A percentile compares a stretch with the other conserved stretches of the same genome.
These are phyloP conservation scores for Smittia aterrima DNA, from an alignment of 2,888 invertebrate species.

Conservation along the genomic window DNA sequence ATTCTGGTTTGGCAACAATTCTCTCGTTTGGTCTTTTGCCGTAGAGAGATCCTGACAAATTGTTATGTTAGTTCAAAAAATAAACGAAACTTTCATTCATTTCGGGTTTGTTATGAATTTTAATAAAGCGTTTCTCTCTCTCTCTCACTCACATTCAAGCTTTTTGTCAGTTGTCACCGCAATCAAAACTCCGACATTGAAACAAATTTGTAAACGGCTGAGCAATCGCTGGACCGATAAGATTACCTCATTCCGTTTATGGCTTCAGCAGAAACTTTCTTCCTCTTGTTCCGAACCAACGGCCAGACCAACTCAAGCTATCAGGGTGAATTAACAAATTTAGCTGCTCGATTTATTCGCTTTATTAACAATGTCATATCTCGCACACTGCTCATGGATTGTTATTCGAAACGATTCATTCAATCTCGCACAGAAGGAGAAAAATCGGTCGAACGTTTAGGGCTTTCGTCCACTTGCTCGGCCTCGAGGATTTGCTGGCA, in stretches of 20 bases:
- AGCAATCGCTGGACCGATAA: neutral
- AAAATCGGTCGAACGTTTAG: too few relatives aligned
- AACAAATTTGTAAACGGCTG: neutral
- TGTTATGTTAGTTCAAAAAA: neutral
- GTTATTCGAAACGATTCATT: too few relatives aligned
- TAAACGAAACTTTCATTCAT: neutral
- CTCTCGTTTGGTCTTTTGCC: neutral
- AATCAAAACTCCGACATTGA: neutral
- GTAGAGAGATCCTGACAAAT: neutral
- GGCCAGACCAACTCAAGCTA: neutral
- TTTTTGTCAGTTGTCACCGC: neutral
- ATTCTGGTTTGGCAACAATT: constrained; percentile 13
- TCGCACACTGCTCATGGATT: too few relatives aligned
- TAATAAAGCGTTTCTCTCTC: neutral
- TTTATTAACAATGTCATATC: constrained; percentile 13
- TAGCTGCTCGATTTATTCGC: neutral
- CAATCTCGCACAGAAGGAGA: too few relatives aligned
- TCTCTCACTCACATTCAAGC: neutral
- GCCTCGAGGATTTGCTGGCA: neutral
- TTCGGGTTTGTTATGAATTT: constrained; percentile 4
- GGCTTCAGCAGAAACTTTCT: neutral
- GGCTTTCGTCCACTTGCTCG: neutral
- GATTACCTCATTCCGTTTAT: neutral
- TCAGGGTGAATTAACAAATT: neutral
- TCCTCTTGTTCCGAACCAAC: too few relatives aligned